phyloP scores from a whole-genome alignment of 2,888 invertebrate species.

The Drosophila mimica region DNA sequence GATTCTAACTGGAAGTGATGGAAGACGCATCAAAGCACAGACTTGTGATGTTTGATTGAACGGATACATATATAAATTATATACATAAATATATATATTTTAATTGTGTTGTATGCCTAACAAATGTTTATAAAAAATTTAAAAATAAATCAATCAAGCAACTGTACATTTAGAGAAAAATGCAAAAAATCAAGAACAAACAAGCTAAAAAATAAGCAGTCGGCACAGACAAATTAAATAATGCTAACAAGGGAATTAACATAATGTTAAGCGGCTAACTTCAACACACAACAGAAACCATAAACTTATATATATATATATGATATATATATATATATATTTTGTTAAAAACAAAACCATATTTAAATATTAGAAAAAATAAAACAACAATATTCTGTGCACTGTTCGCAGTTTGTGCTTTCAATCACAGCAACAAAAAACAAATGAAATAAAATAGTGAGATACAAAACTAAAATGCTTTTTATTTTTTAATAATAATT shows the following conservation, averaged over 20 bases:
- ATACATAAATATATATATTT: conserved; percentile 50
- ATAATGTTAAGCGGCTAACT: conserved; percentile 16
- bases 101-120: conserved; percentile 53
- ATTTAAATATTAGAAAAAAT: conserved; percentile 27
- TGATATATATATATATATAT: conserved; percentile 35
- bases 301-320: conserved; percentile 14
- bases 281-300: conserved; percentile 16
- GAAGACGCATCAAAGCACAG: conserved; percentile 67
- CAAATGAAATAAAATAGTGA: conserved; percentile 59
- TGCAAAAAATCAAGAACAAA: conserved; percentile 40
- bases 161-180: conserved; percentile 46
- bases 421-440: conserved; percentile 44
- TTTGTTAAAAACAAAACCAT: conserved; percentile 56
- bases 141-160: conserved; percentile 35
- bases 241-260: conserved; percentile 52
- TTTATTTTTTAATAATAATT: background rate
- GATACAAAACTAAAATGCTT: conserved; percentile 16
- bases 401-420: conserved; percentile 69
- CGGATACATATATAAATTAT: no score
- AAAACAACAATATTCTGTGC: conserved; percentile 52
- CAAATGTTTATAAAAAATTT: conserved; percentile 54
- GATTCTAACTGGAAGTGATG: conserved; percentile 12
- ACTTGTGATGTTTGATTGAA: conserved; percentile 69
- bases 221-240: conserved; percentile 40
- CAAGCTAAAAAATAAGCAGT: conserved; percentile 20